These are phyloP conservation scores for Macropus fuliginosus DNA, from an alignment of 2,797 vertebrate genomes.

Conservation along the genomic window DNA sequence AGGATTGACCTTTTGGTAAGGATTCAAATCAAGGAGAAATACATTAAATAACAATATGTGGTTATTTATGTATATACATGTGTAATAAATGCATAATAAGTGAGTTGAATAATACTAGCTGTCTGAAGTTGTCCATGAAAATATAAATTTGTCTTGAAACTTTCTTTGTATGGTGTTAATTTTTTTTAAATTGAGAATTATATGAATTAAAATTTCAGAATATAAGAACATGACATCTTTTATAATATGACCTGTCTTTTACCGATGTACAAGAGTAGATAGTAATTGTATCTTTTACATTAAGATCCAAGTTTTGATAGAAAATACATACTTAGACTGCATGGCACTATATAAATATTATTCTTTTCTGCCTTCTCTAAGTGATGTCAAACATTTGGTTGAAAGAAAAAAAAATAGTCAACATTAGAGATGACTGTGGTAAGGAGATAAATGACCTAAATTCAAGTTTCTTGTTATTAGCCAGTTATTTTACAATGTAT, in stretches of 20 bases:
- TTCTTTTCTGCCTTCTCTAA: background rate
- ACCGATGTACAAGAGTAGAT: background rate
- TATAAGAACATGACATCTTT: background rate
- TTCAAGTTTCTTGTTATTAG: background rate
- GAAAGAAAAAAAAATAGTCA: background rate
- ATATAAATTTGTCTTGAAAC: background rate
- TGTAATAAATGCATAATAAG: background rate
- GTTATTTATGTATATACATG: background rate
- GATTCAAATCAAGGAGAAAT: background rate
- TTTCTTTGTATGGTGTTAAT: background rate
- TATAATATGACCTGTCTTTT: background rate
- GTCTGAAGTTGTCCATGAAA: background rate
- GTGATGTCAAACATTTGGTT: background rate
- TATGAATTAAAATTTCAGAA: background rate
- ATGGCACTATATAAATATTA: background rate
- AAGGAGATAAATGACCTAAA: background rate
- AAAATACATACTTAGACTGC: background rate
- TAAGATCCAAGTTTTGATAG: background rate
- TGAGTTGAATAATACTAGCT: background rate
- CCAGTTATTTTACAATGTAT: background rate
- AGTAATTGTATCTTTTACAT: background rate
- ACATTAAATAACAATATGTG: background rate
- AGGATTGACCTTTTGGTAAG: background rate
- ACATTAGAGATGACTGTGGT: background rate
- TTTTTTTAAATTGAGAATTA: background rate